Conservation (phyloP, 2,113 vertebrate genomes). For the Neofelis nebulosa region DNA sequence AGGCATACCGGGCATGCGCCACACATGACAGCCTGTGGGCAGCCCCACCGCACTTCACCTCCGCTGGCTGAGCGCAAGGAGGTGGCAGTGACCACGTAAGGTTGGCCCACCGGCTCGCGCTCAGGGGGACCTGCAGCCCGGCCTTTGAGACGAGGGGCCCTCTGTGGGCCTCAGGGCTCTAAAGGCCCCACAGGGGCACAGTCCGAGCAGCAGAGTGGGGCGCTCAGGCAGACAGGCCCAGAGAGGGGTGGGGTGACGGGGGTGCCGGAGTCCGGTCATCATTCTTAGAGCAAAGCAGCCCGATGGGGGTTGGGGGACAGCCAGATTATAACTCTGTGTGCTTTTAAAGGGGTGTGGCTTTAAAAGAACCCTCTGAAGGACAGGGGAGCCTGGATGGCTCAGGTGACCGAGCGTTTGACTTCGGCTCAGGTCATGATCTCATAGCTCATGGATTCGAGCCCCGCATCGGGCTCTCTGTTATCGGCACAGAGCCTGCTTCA, state of each 20-base stretch:
- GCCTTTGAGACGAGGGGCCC: not conserved
- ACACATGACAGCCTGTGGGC: no score
- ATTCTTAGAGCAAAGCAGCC: not conserved
- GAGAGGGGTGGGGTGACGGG: rapidly evolving
- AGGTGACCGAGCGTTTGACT: no score
- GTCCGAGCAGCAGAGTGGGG: not conserved
- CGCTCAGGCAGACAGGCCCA: not conserved
- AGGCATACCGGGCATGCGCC: rapidly evolving
- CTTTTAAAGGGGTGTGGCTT: not conserved
- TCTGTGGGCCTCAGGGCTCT: not conserved
- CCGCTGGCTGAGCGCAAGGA: not conserved
- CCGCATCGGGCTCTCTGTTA: no score
- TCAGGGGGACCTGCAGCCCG: not conserved
- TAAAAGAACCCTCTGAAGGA: not conserved
- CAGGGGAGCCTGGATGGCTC: no score
- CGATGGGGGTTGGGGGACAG: not conserved
- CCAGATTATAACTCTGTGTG: not conserved
- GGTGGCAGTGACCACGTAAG: not conserved
- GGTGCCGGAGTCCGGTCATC: not conserved
- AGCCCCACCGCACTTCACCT: no score
- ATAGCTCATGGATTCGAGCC: no score
- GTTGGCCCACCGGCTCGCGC: not conserved
- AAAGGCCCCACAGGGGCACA: not conserved
- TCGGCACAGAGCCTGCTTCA: no score
- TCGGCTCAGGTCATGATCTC: no score